phyloP scores from a whole-genome alignment of 37 sponge, comb jelly and placozoan species.

The Tethya wilhelma region DNA sequence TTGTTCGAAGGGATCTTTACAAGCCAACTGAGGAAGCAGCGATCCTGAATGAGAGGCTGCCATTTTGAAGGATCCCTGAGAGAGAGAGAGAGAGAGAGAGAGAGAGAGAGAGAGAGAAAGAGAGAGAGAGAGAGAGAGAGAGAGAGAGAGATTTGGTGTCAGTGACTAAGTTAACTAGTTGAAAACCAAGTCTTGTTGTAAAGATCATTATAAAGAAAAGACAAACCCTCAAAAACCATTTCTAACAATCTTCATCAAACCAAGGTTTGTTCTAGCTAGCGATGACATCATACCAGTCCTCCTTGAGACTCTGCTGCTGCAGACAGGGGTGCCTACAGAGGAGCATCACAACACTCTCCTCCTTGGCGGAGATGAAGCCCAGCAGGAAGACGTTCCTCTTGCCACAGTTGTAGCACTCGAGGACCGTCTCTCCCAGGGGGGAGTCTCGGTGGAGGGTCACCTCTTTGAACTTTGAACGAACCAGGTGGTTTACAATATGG shows the following conservation, averaged over 20 bases:
- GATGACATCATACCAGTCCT: constrained; percentile 85
- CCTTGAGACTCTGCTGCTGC: constrained; percentile 86
- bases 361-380: constrained; percentile 98
- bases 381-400: constrained; percentile 94
- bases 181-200: too few species aligned
- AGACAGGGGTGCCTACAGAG: constrained; percentile 96
- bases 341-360: constrained; percentile 95
- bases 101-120: too few species aligned
- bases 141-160: too few species aligned
- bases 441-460: constrained; percentile 95
- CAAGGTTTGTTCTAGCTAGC: too few species aligned
- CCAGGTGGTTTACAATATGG: constrained; percentile 96
- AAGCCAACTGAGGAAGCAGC: constrained; percentile 87
- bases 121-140: too few species aligned
- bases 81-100: too few species aligned
- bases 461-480: constrained; percentile 89
- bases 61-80: constrained; percentile 86
- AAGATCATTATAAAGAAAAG: too few species aligned
- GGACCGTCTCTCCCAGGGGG: constrained; percentile 92
- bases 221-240: too few species aligned
- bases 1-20: constrained; percentile 94
- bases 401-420: constrained; percentile 99
- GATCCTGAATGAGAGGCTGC: constrained; percentile 92
- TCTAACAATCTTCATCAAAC: too few species aligned
- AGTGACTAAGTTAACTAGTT: too few species aligned